Base-by-base conservation (phyloP, 2,888 invertebrate species). In the Oscheius sp. region DNA sequence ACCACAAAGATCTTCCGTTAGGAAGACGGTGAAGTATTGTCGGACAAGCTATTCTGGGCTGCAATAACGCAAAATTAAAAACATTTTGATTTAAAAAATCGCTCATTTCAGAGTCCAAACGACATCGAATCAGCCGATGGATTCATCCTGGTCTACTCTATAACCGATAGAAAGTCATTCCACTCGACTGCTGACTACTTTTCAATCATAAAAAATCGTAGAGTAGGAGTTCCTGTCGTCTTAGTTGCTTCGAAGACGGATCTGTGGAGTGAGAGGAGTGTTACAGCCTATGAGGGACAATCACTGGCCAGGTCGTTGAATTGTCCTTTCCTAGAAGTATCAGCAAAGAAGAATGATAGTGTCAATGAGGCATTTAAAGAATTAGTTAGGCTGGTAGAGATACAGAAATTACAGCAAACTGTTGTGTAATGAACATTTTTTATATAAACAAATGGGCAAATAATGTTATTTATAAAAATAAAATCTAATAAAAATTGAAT, bases 251-350 rank as follows among this genome's bases (percentile, higher is more conserved):
- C 71, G 9, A 72, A 73, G 41, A 67, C 69, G 22, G 76, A 77
- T 51, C 51, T 54, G n/a, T 57, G 66, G 50, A 65, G 45, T n/a
- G 66, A 71, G 41, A 36, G 76, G 33, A 45, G 61, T n/a, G 76
- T 77, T 22, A 50, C 56, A 0, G 26, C 71, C 0, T 72, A 66
- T 32, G 72, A 77, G 45, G 76, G 74, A 9, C 76, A 77, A 50
- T 47, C 67, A 41, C 66, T 77, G 26, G 72, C 74, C 20, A 36
- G 68, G 22, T 49, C 24, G 32, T 28, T 74, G 22, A 64, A 56
- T 0, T 70, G 72, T 28, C 74, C 76, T 9, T 77, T 77, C 44
- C 44, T 72, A 14, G 76, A 77, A 51, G 74, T 77, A 0, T 77
- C 76, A 9, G 66, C 74, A 0, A 77, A 77, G 44, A 26, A 47